Evolutionary conservation across 2,888 invertebrate genomes (phyloP).

Genomic region (Lepas anatifera): DNA sequence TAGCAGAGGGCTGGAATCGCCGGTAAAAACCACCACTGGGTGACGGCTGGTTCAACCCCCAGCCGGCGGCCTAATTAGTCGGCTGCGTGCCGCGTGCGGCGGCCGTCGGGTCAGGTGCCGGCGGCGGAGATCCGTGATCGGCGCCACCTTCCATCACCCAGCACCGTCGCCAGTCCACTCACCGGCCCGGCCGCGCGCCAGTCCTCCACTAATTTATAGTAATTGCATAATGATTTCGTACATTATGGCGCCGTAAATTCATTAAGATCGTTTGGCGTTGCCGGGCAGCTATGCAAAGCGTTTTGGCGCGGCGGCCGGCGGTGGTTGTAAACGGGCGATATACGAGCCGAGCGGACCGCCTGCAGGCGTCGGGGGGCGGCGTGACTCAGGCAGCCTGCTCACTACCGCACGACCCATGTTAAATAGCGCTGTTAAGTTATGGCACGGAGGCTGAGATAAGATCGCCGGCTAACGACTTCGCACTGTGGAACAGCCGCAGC

Average conservation of each 20-base stretch:
- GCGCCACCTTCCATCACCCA: too few species aligned
- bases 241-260: not conserved
- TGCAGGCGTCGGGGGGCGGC: too few species aligned
- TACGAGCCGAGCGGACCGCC: too few species aligned
- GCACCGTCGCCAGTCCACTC: too few species aligned
- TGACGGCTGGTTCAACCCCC: not conserved
- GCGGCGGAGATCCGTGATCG: too few species aligned
- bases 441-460: not conserved
- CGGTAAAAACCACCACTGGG: not conserved
- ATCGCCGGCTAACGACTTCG: not conserved
- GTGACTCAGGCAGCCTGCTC: too few species aligned
- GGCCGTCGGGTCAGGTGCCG: too few species aligned
- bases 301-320: not conserved
- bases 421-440: not conserved
- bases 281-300: not conserved
- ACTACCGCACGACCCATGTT: not conserved
- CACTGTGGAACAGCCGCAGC: not conserved
- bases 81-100: not conserved
- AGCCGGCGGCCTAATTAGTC: not conserved
- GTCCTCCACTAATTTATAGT: constrained; percentile 3
- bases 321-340: not conserved
- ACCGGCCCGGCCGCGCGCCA: not conserved
- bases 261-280: not conserved
- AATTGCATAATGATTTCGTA: constrained; percentile 10
- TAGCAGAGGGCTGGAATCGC: not conserved